These are phyloP conservation scores for Furcifer pardalis DNA, from an alignment of 2,797 vertebrate genomes.

Conservation along the genomic window DNA sequence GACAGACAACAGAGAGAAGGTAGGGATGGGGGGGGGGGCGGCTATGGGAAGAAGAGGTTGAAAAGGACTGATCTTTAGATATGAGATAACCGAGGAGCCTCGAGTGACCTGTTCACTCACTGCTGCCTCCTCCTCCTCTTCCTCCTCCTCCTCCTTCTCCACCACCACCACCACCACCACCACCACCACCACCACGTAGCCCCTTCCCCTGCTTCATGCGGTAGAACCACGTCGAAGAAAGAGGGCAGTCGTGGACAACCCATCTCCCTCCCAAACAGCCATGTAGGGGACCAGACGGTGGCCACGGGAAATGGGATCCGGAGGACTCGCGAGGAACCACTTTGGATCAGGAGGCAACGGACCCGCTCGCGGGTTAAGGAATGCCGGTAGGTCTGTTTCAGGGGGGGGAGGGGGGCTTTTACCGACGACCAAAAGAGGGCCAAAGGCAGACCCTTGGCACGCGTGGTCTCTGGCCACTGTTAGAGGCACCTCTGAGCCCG, in stretches of 20 bases:
- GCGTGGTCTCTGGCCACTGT: slow-evolving; percentile 9
- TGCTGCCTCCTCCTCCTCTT: slow-evolving; percentile 22
- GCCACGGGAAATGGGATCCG: slow-evolving; percentile 78
- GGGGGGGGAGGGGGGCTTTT: slow-evolving; percentile 4
- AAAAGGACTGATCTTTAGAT: slow-evolving; percentile 63
- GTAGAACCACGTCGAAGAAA: slow-evolving; percentile 85
- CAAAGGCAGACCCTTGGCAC: background rate
- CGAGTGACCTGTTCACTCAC: slow-evolving; percentile 85
- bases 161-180: no score
- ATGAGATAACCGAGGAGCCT: slow-evolving; percentile 77
- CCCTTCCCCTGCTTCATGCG: slow-evolving; percentile 71
- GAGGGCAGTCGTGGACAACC: slow-evolving; percentile 87
- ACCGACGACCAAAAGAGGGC: background rate
- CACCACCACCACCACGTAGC: no score
- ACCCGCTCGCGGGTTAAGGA: slow-evolving; percentile 69
- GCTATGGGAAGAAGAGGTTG: background rate
- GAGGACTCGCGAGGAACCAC: slow-evolving; percentile 71
- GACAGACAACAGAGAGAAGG: no score
- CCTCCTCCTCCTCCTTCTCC: background rate
- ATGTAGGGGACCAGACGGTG: slow-evolving; percentile 68
- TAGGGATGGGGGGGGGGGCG: background rate
- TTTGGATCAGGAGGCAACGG: slow-evolving; percentile 74
- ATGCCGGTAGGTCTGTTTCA: slow-evolving; percentile 80
- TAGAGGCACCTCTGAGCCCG: slow-evolving; percentile 36
- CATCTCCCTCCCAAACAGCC: slow-evolving; percentile 67